Base-by-base conservation (phyloP, 2,113 vertebrate species). In the Oreochromis spilurus region DNA sequence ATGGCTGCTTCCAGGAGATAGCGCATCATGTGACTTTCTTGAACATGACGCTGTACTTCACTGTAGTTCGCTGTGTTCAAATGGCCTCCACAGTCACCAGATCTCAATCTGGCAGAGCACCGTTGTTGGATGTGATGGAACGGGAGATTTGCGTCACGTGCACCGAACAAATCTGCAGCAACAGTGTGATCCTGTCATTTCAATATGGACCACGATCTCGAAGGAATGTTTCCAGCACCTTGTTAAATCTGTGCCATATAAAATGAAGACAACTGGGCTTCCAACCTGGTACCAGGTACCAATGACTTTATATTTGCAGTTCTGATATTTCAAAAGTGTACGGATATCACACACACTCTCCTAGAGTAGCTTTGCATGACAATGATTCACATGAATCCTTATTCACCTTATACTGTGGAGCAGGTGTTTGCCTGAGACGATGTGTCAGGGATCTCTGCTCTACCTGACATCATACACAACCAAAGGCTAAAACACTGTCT, bases 101-200 rank as follows among this genome's bases (percentile, higher is more conserved):
- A 60, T 60, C 57, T 34, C 29, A 34, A 31, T 34, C 57, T 16
- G 34, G 26, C 8, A 60, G 57, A 60, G 57, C 14, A 31, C 1
- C 2, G 4, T 57, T 57, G 21, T 9, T 58, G 55, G 26, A 58
- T 58, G 55, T 58, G 26, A 14, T 58, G 14, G 57, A 60, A 5
- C 4, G 0, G 26, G 9, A 0, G 26, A 31, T 60, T 60, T 34
- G 8, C 29, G 17, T 19, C 29, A 60, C 0, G 9, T 34, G 16
- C 29, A 34, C 16, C 29, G 5, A 17, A 60, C 57, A 31, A 60
- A 17, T 10, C 58, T 4, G 58, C 14, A 60, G 58, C 58, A 60
- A 2, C 57, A 4, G 29, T 60, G 29, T 34, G 57, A 60, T 34
- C 29, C 29, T 34, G 29, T 60, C 16, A 34, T 10, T 5, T 60